Base-by-base conservation (phyloP, 2,797 vertebrate genomes). In the Scarus forsteni region DNA sequence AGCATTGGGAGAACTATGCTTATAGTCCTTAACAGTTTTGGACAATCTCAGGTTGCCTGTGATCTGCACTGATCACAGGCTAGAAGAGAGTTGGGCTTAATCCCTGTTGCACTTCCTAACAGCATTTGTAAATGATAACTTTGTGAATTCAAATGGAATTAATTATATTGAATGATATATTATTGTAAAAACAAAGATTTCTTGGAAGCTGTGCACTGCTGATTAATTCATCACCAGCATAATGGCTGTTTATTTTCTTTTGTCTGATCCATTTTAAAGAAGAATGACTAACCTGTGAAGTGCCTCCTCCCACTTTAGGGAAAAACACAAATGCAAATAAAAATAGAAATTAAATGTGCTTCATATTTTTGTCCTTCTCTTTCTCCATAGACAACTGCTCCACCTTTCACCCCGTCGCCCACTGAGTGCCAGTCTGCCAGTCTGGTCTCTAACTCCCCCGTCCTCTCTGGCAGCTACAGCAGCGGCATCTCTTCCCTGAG, bases 401-500 rank as follows among this genome's bases (percentile, higher is more conserved):
- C 96, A 35, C 95, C 96, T 0, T 97, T 98, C 91, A 97, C 97
- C 0, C 97, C 97, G 0, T 99, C 98, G 0, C 97, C 98, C 10
- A 98, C 97, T 35, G 98, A 99, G 83, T 97, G 95, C 88, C 97
- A 96, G 85, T 94, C 96, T 1, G 91, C 95, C 35, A 96, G 97
- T 57, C 93, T 98, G 80, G 94, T 95, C 45, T 97, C 97, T 85
- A 96, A 96, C 90, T 99, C 98, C 4, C 97, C 98, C 0, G 96
- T 94, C 8, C 93, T 99, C 77, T 99, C 97, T 0, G 97, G 98
- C 90, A 99, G 98, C 90, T 99, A 97, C 94, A 99, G 97, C 94
- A 99, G 97, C 0, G 97, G 98, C 74, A 99, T 99, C 89, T 99
- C 98, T 0, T 99, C 98, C 0, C 96, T 99, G 57, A 98, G 98